Evolutionary conservation across 2,797 vertebrate species (phyloP), one percentile per base, ranked within the genome.

Genomic region (Eospalax fontanierii): DNA sequence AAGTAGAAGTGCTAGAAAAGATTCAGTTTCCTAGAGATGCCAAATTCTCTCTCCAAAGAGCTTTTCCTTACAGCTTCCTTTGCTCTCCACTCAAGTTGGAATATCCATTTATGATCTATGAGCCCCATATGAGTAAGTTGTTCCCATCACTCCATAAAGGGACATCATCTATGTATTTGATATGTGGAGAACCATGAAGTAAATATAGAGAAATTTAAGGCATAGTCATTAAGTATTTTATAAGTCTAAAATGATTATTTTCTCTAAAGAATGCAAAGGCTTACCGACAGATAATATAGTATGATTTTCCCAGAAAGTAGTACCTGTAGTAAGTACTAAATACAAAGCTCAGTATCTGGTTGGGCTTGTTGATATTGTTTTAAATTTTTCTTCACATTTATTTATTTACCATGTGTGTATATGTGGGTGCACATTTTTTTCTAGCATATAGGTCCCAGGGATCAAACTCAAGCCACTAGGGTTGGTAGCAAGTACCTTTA

Each of bases 231-330:
- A 21, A 22, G 40, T 57, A 57, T 14, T 83, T 66, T n/a, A 33
- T 33, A 43, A 76, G 90, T 68, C 73, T 85, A 91, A 6, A 78
- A 91, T 3, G 38, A 18, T 28, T 16, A 82, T 90, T 89, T 93
- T 93, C 68, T 89, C 90, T 87, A 50, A 33, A 96, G 11, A 92
- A 81, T 26, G 75, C 12, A 90, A 91, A 80, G 10, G 6, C 89
- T 95, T 96, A 94, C 74, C 95, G 71, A 90, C 46, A 93, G 94
- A 91, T 65, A 95, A 97, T n/a, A 93, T 2, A 79, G 46, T 43
- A 95, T n/a, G 87, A 70, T 80, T 79, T 12, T 50, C 21, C 74
- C 75, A 89, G 57, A 90, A 93, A 63, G 28, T 38, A 93, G 61
- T 54, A 90, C 28, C 63, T 35, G 71, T 0, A 71, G 1, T 80